These are phyloP conservation scores for Pegoplata infirma DNA, from an alignment of 2,888 invertebrate genomes.

Conservation along the genomic window DNA sequence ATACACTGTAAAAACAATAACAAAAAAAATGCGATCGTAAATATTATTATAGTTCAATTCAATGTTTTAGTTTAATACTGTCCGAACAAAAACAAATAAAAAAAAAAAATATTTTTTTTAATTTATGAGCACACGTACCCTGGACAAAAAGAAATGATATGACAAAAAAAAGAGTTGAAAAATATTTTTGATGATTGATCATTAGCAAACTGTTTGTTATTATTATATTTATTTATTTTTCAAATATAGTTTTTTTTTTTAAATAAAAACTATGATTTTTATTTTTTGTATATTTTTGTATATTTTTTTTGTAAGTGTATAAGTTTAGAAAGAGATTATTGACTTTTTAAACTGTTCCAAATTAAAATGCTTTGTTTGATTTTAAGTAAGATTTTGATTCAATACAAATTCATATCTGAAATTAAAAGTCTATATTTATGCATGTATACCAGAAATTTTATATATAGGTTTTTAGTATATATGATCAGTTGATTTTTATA, in stretches of 20 bases:
- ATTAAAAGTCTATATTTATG: too few relatives aligned
- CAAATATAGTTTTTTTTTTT: background rate
- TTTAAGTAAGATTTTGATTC: constrained; percentile 34
- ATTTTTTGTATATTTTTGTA: background rate
- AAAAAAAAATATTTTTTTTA: background rate
- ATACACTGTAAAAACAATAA: constrained; percentile 6
- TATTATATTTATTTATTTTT: background rate
- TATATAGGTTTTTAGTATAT: too few relatives aligned
- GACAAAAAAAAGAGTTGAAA: background rate
- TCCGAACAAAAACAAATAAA: constrained; percentile 18
- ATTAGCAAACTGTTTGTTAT: background rate
- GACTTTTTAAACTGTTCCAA: constrained; percentile 22
- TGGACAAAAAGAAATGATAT: background rate
- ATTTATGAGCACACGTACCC: background rate
- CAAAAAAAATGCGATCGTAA: constrained; percentile 1
- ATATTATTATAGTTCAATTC: constrained; percentile 8
- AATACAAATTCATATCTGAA: too few relatives aligned
- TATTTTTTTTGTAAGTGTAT: background rate
- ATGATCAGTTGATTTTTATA: too few relatives aligned
- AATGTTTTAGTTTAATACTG: background rate
- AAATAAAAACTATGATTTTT: background rate
- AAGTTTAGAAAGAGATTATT: constrained; percentile 12
- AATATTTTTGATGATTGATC: background rate
- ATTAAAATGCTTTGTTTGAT: constrained; percentile 49
- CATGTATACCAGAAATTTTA: too few relatives aligned